These are phyloP conservation scores for Philereme transversata DNA, from an alignment of 2,888 invertebrate species.

Conservation along the genomic window DNA sequence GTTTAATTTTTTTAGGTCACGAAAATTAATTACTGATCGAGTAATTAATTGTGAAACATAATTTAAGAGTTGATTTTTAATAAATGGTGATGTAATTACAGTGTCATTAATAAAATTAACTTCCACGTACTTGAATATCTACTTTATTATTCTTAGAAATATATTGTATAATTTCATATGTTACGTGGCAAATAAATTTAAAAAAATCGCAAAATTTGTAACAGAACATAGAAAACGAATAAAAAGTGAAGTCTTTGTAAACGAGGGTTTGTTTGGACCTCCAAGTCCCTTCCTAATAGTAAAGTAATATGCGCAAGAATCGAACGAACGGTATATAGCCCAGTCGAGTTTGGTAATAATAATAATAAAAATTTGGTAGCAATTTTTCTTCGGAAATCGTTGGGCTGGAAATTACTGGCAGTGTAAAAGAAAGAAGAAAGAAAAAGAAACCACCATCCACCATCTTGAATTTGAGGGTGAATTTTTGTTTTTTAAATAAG, in stretches of 20 bases:
- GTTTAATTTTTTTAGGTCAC: conserved; percentile 70
- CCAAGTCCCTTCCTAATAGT: conserved; percentile 6
- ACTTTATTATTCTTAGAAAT: conserved; percentile 69
- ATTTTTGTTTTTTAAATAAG: too few relatives aligned
- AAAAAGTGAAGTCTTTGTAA: conserved; percentile 82
- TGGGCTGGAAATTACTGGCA: too few relatives aligned
- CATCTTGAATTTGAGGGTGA: too few relatives aligned
- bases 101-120: conserved; percentile 80
- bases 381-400: too few relatives aligned
- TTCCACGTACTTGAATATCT: conserved; percentile 79
- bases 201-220: conserved; percentile 83
- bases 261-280: conserved; percentile 62
- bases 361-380: neutral
- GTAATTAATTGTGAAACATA: conserved; percentile 75
- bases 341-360: too few relatives aligned
- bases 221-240: conserved; percentile 79
- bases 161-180: conserved; percentile 73
- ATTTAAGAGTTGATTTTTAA: conserved; percentile 74
- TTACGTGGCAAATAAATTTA: conserved; percentile 72
- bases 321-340: too few relatives aligned
- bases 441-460: too few relatives aligned
- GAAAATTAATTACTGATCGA: conserved; percentile 74
- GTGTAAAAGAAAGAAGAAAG: too few relatives aligned
- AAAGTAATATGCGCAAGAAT: too few relatives aligned
- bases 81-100: conserved; percentile 73